phyloP scores from a whole-genome alignment of 2,888 invertebrate genomes.

The Idaea aversata region DNA sequence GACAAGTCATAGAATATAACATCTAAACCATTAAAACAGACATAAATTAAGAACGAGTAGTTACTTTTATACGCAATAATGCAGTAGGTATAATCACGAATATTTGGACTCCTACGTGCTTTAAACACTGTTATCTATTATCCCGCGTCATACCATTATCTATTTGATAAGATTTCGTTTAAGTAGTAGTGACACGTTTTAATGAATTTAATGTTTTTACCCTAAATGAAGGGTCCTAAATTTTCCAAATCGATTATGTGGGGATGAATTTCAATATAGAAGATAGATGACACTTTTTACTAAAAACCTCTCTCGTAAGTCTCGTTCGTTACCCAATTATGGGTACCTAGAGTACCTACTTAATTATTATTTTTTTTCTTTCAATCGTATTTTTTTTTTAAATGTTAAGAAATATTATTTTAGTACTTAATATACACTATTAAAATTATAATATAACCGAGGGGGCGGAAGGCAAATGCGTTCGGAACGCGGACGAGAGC shows the following conservation, averaged over 20 bases:
- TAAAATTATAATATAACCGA: background rate
- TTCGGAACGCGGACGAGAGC: conserved; percentile 64
- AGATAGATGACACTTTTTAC: too few species aligned
- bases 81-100: background rate
- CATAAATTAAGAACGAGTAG: too few species aligned
- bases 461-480: conserved; percentile 7
- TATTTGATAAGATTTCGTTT: conserved; percentile 59
- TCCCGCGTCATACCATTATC: conserved; percentile 60
- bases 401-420: background rate
- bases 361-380: too few species aligned
- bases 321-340: too few species aligned
- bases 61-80: too few species aligned
- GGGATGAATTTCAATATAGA: too few species aligned
- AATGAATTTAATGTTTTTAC: conserved; percentile 20
- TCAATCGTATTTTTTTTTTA: too few species aligned
- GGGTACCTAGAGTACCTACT: too few species aligned
- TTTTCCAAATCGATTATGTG: background rate
- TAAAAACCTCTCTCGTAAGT: too few species aligned
- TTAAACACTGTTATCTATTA: conserved; percentile 45
- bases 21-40: too few species aligned
- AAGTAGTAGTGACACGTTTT: conserved; percentile 49
- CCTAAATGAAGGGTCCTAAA: background rate
- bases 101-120: conserved; percentile 35
- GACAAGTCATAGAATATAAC: too few species aligned
- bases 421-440: background rate